phyloP scores from a whole-genome alignment of 2,888 invertebrate species.

The Sinohyriopsis cumingii region DNA sequence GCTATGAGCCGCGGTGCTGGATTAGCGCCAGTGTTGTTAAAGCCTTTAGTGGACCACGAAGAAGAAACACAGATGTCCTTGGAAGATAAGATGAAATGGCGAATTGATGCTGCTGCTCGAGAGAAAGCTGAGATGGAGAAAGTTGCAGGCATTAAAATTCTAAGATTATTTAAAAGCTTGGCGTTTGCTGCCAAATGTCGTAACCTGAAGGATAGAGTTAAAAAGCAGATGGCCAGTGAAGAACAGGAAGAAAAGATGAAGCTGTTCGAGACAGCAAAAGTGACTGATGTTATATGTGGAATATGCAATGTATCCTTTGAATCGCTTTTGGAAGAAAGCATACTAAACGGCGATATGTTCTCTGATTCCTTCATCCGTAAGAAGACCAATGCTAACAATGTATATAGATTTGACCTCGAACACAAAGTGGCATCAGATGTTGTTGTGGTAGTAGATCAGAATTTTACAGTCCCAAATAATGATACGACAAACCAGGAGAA shows the following conservation, averaged over 20 bases:
- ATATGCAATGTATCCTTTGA: conserved; percentile 39
- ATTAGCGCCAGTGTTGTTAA: no score
- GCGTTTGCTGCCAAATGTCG: conserved; percentile 2
- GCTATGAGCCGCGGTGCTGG: background rate
- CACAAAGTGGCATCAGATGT: no score
- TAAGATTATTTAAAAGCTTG: background rate
- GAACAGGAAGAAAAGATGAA: conserved; percentile 27
- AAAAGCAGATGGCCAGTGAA: conserved; percentile 23
- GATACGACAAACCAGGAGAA: no score
- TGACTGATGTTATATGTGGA: conserved; percentile 38
- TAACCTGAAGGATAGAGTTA: conserved; percentile 11
- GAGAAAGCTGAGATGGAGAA: no score
- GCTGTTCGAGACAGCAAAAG: conserved; percentile 22
- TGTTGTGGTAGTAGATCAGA: no score
- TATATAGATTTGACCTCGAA: no score
- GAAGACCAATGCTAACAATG: background rate
- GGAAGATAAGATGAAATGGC: background rate
- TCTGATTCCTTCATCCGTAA: no score
- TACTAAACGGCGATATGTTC: background rate
- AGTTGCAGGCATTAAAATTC: background rate
- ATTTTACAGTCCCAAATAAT: no score
- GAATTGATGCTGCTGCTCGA: background rate
- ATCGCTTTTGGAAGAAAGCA: conserved; percentile 4
- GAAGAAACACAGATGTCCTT: background rate
- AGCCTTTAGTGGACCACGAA: background rate